Evolutionary conservation across 2,888 invertebrate genomes (phyloP).

Genomic region (Lasioglossum calceatum): DNA sequence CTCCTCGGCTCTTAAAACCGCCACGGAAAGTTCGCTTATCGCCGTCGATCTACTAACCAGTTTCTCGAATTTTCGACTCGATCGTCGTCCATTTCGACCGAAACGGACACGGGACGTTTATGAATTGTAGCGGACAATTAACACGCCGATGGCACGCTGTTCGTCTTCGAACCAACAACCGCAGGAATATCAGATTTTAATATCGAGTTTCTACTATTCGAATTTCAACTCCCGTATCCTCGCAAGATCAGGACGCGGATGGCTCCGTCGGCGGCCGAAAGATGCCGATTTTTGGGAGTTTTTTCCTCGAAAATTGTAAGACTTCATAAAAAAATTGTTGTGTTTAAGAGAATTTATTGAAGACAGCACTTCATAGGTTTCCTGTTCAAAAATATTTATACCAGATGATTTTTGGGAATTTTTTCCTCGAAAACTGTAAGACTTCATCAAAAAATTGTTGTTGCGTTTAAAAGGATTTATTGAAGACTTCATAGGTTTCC

Average conservation of each 20-base stretch:
- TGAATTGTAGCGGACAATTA: background rate
- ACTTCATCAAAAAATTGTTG: too few species aligned
- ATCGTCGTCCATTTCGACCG: background rate
- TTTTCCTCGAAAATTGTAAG: background rate
- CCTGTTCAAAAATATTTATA: too few species aligned
- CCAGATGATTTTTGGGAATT: too few species aligned
- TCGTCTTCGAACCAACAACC: background rate
- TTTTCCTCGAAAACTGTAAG: too few species aligned
- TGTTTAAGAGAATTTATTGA: too few species aligned
- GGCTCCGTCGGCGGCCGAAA: background rate
- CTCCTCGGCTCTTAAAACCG: constrained; percentile 57
- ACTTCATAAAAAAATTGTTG: background rate
- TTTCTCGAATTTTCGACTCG: constrained; percentile 56
- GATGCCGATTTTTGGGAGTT: too few species aligned
- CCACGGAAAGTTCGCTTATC: constrained; percentile 62
- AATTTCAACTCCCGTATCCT: background rate
- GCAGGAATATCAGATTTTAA: too few species aligned
- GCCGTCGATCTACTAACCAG: constrained; percentile 62
- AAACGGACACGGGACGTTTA: background rate
- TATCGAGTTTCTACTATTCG: too few species aligned
- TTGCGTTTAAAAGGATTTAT: too few species aligned
- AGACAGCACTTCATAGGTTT: too few species aligned
- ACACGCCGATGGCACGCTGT: background rate
- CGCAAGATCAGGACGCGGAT: background rate
- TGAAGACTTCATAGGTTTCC: background rate